A percentile compares a stretch with the other conserved stretches of the same genome.
Conservation (phyloP, 1,140 invertebrate genomes). For the Zaprionus davidi region DNA sequence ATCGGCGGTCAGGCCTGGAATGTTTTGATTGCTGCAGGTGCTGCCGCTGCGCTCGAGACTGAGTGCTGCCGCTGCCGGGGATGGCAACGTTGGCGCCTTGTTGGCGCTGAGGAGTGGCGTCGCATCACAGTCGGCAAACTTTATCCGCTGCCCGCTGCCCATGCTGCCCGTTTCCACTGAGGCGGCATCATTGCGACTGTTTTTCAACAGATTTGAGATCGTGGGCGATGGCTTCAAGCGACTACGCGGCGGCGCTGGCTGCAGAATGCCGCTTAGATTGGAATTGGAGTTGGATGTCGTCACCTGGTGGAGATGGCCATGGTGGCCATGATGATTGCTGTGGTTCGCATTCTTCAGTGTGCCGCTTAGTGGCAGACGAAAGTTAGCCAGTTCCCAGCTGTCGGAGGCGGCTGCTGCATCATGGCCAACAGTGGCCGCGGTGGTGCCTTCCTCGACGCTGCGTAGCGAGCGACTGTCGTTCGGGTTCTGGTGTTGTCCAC, state of each 20-base stretch:
- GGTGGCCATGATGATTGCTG: constrained; percentile 52
- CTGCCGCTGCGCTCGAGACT: constrained; percentile 51
- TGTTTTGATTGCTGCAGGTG: constrained; percentile 58
- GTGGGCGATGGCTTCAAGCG: constrained; percentile 72
- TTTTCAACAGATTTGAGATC: constrained; percentile 73
- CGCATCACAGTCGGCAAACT: constrained; percentile 65
- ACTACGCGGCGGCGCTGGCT: constrained; percentile 44
- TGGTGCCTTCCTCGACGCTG: constrained; percentile 41
- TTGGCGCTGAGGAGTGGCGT: constrained; percentile 45
- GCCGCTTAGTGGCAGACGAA: constrained; percentile 74
- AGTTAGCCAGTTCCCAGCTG: constrained; percentile 76
- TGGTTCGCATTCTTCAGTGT: constrained; percentile 66
- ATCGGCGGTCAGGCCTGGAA: constrained; percentile 49
- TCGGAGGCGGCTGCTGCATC: constrained; percentile 25
- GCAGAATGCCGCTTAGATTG: constrained; percentile 75
- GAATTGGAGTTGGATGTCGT: constrained; percentile 69
- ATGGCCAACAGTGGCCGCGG: neutral
- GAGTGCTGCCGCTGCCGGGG: constrained; percentile 5
- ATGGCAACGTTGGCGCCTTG: constrained; percentile 12
- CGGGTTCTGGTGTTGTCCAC: constrained; percentile 23
- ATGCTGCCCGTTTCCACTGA: constrained; percentile 54
- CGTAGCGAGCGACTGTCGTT: constrained; percentile 67
- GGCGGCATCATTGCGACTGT: constrained; percentile 35
- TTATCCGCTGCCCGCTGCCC: constrained; percentile 64
- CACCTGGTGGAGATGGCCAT: constrained; percentile 16